Evolutionary conservation across 1,140 invertebrate species (phyloP), one percentile per base, ranked within the genome.

Genomic region (Drosophila littoralis): DNA sequence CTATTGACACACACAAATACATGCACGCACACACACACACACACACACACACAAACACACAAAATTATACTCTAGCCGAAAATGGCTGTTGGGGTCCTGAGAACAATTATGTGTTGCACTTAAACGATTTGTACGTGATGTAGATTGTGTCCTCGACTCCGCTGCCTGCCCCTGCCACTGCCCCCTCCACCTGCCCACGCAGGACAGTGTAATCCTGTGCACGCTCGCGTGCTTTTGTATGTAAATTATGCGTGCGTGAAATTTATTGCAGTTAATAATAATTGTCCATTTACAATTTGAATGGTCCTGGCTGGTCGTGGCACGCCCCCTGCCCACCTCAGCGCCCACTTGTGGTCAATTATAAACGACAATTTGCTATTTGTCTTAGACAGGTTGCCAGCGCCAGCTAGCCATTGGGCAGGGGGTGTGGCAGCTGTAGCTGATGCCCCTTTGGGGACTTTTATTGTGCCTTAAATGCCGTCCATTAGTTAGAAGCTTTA

Each of bases 251-350:
- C 84, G 84, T 89, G 84, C 84, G 84, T 89, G 84, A 89, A 89
- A 89, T 89, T 89, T 89, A 89, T 89, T 89, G 84, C 84, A 89
- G 84, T 89, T 84, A 89, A 89, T 89, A 89, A 89, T 89, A 89
- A 89, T 89, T 89, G 84, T 89, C 84, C 84, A 85, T 89, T 89
- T 83, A 77, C 74, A 5, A 38, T 72, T 64, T 66, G 80, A 80
- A 89, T 68, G 71, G 46, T 48, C 17, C 46, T 17, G 46, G 10
- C 9, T 12, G 22, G 46, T 48, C 22, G 46, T 48, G 50, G 36
- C 59, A 46, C n/a, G 9, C 15, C 58, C 67, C 22, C 42, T 32
- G 17, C 13, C 54, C 38, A 2, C 50, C 52, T 58, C 51, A 38
- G n/a, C 28, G 50, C 52, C 48, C 80, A 58, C 84, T 76, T 89